Conservation (phyloP, 1,140 invertebrate genomes). For the Musca vetustissima region DNA sequence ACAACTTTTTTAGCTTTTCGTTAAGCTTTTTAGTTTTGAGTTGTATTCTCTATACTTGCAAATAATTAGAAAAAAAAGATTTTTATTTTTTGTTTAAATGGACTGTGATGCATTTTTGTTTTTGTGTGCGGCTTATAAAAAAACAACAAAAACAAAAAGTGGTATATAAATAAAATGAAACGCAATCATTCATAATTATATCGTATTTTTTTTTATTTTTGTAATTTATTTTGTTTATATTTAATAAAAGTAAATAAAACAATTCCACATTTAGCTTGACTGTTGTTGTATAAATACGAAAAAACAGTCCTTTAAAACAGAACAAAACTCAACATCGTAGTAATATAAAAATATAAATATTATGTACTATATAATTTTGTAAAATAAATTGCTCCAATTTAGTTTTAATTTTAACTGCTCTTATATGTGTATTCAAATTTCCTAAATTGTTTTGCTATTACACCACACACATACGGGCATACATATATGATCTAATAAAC, state of each 20-base stretch:
- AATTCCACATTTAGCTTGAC: neutral
- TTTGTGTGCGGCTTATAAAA: neutral
- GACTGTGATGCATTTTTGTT: conserved; percentile 17
- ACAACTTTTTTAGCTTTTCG: neutral
- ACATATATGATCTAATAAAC: too few species aligned
- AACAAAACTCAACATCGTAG: too few species aligned
- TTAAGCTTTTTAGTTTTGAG: conserved; percentile 10
- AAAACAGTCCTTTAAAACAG: neutral
- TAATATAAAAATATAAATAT: too few species aligned
- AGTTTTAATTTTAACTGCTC: too few species aligned
- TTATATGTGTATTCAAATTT: too few species aligned
- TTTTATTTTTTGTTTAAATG: neutral
- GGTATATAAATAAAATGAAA: conserved; percentile 8
- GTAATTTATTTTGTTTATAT: neutral
- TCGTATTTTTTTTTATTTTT: neutral
- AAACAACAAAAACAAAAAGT: conserved; percentile 4
- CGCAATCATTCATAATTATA: conserved; percentile 17
- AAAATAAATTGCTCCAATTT: too few species aligned
- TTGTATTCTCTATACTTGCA: conserved; percentile 6
- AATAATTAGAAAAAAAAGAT: neutral
- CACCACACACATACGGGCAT: too few species aligned
- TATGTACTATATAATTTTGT: too few species aligned
- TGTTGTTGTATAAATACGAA: conserved; percentile 12
- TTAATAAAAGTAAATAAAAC: conserved; percentile 1
- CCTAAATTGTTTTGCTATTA: too few species aligned